Base-by-base conservation (phyloP, 2,888 invertebrate genomes). In the Platycheirus albimanus region DNA sequence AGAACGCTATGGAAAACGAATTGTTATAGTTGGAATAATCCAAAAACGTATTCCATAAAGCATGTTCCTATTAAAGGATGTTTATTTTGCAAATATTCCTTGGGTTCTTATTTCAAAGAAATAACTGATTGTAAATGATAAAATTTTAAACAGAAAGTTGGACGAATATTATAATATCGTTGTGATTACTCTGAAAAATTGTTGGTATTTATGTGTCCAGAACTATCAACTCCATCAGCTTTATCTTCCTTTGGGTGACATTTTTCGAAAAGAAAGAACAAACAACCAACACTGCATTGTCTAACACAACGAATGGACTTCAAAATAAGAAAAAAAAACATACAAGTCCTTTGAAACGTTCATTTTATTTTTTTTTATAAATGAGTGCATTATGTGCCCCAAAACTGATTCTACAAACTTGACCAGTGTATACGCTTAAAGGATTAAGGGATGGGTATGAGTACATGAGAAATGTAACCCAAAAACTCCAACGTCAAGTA, bases 181-280 rank as follows among this genome's bases (percentile, higher is more conserved):
- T 36, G 52, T 76, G 69, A 69, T 69, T 76, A 61, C 61, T 17
- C 43, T 36, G 19, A 76, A 63, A 61, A 76, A 76, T 54, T 28
- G 47, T 67, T 45, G 24, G 36, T 13, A 61, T 54, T 76, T 69
- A 69, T 17, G 45, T 74, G 52, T 63, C 38, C 69, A 52, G 45
- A 15, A 69, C 38, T 61, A 36, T 52, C 43, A 52, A 56, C 58
- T 33, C 8, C 30, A 8, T 33, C 30, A 33, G 30, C 30, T 33
- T 33, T 8, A 33, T 33, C 30, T 33, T 33, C 30, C 1, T 33
- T 33, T 8, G 7, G 30, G 7, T 33, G 30, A 33, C 5, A 33
- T 33, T 33, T 7, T 8, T 33, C 1, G 1, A 8, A 33, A 4
- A 33, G 7, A 4, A 33, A 33, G 7, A 4, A 33, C 3, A 33